A percentile compares a stretch with the other conserved stretches of the same genome.
Evolutionary conservation across 2,888 invertebrate species (phyloP).

Genomic region (Philereme vetulata): DNA sequence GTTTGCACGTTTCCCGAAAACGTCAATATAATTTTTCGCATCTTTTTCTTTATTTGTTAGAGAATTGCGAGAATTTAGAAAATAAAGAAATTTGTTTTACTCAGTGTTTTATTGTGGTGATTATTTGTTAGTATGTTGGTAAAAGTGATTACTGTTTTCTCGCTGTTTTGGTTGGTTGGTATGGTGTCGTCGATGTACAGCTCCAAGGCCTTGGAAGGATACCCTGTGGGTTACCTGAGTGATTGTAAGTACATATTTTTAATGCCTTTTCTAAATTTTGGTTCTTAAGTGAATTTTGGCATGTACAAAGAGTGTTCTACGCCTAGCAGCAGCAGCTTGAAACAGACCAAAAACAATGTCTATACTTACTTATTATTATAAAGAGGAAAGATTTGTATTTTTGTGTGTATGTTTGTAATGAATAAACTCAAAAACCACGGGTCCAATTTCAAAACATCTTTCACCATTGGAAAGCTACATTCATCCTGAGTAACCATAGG

Average conservation of each 20-base stretch:
- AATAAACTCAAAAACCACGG: too few relatives aligned
- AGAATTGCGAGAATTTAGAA: background rate
- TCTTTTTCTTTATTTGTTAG: background rate
- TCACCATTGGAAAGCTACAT: too few relatives aligned
- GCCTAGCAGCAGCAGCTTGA: too few relatives aligned
- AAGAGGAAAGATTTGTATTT: too few relatives aligned
- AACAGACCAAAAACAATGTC: too few relatives aligned
- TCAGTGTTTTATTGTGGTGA: background rate
- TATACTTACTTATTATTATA: too few relatives aligned
- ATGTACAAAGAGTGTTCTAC: too few relatives aligned
- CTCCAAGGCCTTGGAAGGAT: constrained; percentile 59
- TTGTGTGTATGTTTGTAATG: too few relatives aligned
- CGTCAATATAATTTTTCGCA: background rate
- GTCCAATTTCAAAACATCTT: too few relatives aligned
- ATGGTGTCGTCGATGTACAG: constrained; percentile 49
- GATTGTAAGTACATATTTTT: constrained; percentile 59
- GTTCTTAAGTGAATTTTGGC: too few relatives aligned
- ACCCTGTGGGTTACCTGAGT: constrained; percentile 59
- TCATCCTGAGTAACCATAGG: too few relatives aligned
- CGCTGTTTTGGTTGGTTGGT: constrained; percentile 31
- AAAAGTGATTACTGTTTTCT: constrained; percentile 14
- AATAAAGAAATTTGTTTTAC: too few relatives aligned
- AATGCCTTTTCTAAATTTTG: background rate
- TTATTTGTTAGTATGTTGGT: constrained; percentile 6
- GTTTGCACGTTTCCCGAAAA: constrained; percentile 15